Percentiles rank a stretch among this genome's conserved stretches.
phyloP scores from a whole-genome alignment of 2,888 invertebrate species.

The Luperina nickerlii region DNA sequence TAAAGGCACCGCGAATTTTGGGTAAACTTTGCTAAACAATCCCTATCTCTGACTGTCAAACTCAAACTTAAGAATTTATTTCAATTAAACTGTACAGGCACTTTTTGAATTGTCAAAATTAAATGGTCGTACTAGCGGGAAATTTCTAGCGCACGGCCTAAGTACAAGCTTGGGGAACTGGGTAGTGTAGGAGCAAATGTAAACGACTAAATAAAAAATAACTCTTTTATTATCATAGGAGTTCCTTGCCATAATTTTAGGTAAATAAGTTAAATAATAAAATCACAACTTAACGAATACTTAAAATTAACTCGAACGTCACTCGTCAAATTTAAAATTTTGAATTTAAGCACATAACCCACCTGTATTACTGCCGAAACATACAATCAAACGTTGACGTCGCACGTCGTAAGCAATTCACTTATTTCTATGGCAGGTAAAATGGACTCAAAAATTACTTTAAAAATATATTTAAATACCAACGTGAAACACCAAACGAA shows the following conservation, averaged over 20 bases:
- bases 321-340: slow-evolving; percentile 78
- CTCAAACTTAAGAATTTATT: too few relatives aligned
- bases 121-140: too few relatives aligned
- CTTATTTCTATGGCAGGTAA: slow-evolving; percentile 90
- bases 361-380: slow-evolving; percentile 56
- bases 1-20: too few relatives aligned
- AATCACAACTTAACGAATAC: slow-evolving; percentile 90
- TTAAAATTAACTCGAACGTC: slow-evolving; percentile 88
- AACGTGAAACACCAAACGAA: slow-evolving; percentile 79
- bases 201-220: slow-evolving; percentile 77
- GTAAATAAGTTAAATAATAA: slow-evolving; percentile 90
- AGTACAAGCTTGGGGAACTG: background rate
- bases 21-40: too few relatives aligned
- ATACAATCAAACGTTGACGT: slow-evolving; percentile 75
- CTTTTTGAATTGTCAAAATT: too few relatives aligned
- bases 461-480: slow-evolving; percentile 82
- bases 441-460: slow-evolving; percentile 85
- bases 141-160: too few relatives aligned
- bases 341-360: slow-evolving; percentile 74
- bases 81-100: too few relatives aligned
- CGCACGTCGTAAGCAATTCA: slow-evolving; percentile 82
- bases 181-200: background rate
- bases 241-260: slow-evolving; percentile 90
- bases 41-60: too few relatives aligned
- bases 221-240: slow-evolving; percentile 88